Conservation (phyloP, 2,888 invertebrate genomes). For the Hypomecis atomaria region DNA sequence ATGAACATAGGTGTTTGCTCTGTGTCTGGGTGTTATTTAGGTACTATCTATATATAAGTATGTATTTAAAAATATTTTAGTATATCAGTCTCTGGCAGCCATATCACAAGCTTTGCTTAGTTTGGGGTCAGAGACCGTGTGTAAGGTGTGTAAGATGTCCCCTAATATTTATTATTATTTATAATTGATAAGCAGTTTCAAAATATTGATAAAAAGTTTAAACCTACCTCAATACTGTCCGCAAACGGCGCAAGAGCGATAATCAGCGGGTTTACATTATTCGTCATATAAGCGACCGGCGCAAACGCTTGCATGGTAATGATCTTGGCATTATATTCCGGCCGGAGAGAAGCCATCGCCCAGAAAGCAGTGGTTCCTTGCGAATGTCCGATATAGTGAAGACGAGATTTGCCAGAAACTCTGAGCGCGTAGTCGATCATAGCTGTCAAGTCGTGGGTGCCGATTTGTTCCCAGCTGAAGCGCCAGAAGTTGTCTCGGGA, state of each 20-base stretch:
- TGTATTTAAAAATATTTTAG: too few relatives aligned
- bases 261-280: constrained; percentile 75
- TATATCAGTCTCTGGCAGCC: too few relatives aligned
- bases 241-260: constrained; percentile 66
- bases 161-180: too few relatives aligned
- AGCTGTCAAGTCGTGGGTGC: constrained; percentile 89
- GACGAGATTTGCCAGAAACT: constrained; percentile 80
- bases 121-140: too few relatives aligned
- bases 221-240: constrained; percentile 61
- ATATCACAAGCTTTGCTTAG: too few relatives aligned
- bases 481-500: constrained; percentile 80
- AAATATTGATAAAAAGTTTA: background rate
- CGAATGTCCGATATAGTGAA: constrained; percentile 92
- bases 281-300: constrained; percentile 85
- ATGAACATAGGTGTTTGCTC: too few relatives aligned
- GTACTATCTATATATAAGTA: too few relatives aligned
- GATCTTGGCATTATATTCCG: constrained; percentile 87
- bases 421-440: constrained; percentile 88
- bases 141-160: too few relatives aligned
- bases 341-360: constrained; percentile 85
- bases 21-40: too few relatives aligned
- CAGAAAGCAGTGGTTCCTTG: constrained; percentile 86
- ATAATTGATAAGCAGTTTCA: too few relatives aligned
- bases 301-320: constrained; percentile 86
- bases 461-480: constrained; percentile 93